Evolutionary conservation across 2,113 vertebrate genomes (phyloP), one percentile per base, ranked within the genome.

Genomic region (Platichthys stellatus): DNA sequence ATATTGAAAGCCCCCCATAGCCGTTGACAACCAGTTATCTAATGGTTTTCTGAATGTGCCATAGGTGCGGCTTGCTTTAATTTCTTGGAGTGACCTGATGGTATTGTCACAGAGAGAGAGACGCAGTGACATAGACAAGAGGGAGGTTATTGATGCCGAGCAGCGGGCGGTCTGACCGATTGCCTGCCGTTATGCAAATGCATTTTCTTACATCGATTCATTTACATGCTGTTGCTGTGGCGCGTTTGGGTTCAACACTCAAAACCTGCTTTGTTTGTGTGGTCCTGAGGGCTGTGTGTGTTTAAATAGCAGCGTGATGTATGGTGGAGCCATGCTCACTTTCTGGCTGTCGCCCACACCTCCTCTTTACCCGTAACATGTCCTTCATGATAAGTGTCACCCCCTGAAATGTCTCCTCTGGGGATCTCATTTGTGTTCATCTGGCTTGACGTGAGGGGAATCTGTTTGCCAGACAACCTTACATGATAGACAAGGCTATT

Each of bases 401-500:
- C 73, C 65, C 63, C 62, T 75, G 82, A 75, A 84, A 73, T 62
- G 70, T 86, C 68, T 89, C 84, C 86, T 75, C 86, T 26, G 40
- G 90, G 90, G 88, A 90, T 62, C 85, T 88, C 86, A 87, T 92
- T 92, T 92, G 89, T 92, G 89, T 87, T 90, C 85, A 91, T 91
- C 84, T 86, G 78, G 80, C 78, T 67, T 89, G 89, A 88, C 82
- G 47, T 69, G 75, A 78, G 82, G 80, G 62, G 84, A 88, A 91
- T 92, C 85, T 89, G 84, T 91, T 88, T 87, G 85, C 80, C 82
- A 88, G 84, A 80, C 81, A 73, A 71, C 74, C 66, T 80, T 57
- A 72, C 58, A 83, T 83, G 92, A 90, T 69, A 82, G 92, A 91
- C 88, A 90, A 62, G 75, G 72, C 82, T 81, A 90, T 91, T 91